Conservation (phyloP, 2,888 invertebrate species). For the Drosophila cracens region DNA sequence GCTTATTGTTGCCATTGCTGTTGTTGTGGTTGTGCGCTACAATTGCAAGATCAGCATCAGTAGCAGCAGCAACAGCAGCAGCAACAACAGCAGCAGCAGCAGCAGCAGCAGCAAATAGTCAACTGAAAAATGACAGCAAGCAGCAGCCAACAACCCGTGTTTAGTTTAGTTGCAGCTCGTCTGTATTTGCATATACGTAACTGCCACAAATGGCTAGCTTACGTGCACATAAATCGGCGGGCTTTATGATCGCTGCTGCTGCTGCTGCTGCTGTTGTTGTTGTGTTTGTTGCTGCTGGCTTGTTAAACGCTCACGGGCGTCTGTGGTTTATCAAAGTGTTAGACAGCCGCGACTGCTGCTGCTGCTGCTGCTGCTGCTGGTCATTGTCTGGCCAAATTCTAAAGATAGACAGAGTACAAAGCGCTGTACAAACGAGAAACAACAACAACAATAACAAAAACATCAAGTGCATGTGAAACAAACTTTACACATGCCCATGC, state of each 20-base stretch:
- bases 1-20: conserved; percentile 18
- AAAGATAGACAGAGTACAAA: conserved; percentile 48
- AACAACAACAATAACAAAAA: conserved; percentile 32
- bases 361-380: conserved; percentile 21
- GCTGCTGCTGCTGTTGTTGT: conserved; percentile 5
- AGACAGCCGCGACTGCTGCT: conserved; percentile 40
- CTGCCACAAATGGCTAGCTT: conserved; percentile 34
- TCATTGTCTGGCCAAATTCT: conserved; percentile 74
- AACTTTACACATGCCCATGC: conserved; percentile 39
- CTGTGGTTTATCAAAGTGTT: conserved; percentile 71
- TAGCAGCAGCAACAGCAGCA: not conserved
- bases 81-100: conserved; percentile 7
- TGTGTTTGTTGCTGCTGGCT: not conserved
- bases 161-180: conserved; percentile 41
- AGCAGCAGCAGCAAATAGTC: conserved; percentile 30
- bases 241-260: conserved; percentile 29
- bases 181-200: conserved; percentile 21
- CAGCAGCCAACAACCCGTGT: conserved; percentile 37
- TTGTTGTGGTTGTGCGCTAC: conserved; percentile 40
- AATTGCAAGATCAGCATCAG: conserved; percentile 72
- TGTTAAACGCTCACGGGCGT: conserved; percentile 25
- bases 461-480: conserved; percentile 74
- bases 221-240: conserved; percentile 36
- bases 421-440: conserved; percentile 49
- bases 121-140: conserved; percentile 26